Evolutionary conservation across 2,888 invertebrate genomes (phyloP).

Genomic region (Cordilura impudica): DNA sequence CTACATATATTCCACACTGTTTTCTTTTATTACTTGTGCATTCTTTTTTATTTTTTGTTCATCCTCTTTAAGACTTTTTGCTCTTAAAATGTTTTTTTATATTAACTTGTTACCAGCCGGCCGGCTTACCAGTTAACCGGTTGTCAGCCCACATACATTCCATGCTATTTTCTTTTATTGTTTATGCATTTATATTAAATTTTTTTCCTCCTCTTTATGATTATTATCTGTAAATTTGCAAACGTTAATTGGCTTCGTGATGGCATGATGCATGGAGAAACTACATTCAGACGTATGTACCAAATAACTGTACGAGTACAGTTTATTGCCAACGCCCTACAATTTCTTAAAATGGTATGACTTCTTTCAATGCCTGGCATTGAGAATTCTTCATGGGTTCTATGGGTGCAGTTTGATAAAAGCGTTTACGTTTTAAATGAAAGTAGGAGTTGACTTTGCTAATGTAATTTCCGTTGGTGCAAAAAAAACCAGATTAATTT

Average conservation of each 20-base stretch:
- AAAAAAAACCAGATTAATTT: not conserved
- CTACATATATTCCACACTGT: no score
- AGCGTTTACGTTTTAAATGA: slow-evolving; percentile 19
- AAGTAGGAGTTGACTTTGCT: slow-evolving; percentile 52
- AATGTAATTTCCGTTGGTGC: slow-evolving; percentile 45
- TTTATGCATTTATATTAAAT: slow-evolving; percentile 22
- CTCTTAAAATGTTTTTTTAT: not conserved
- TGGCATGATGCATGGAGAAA: slow-evolving; percentile 4
- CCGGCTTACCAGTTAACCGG: slow-evolving; percentile 56
- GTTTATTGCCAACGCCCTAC: slow-evolving; percentile 60
- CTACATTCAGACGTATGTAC: slow-evolving; percentile 22
- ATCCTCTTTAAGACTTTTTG: not conserved
- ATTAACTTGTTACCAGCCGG: slow-evolving; percentile 51
- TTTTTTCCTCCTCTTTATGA: slow-evolving; percentile 38
- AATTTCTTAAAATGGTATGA: slow-evolving; percentile 48
- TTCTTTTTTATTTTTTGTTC: slow-evolving; percentile 43
- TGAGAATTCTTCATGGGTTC: slow-evolving; percentile 20
- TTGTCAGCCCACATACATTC: slow-evolving; percentile 53
- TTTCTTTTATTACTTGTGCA: no score
- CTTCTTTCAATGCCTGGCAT: slow-evolving; percentile 25
- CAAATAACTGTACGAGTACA: slow-evolving; percentile 39
- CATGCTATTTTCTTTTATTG: slow-evolving; percentile 11
- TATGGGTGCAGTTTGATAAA: slow-evolving; percentile 55
- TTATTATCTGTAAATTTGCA: slow-evolving; percentile 58
- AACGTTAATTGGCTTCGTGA: slow-evolving; percentile 60